phyloP scores from a whole-genome alignment of 2,797 vertebrate genomes.

The Danio tinwini region DNA sequence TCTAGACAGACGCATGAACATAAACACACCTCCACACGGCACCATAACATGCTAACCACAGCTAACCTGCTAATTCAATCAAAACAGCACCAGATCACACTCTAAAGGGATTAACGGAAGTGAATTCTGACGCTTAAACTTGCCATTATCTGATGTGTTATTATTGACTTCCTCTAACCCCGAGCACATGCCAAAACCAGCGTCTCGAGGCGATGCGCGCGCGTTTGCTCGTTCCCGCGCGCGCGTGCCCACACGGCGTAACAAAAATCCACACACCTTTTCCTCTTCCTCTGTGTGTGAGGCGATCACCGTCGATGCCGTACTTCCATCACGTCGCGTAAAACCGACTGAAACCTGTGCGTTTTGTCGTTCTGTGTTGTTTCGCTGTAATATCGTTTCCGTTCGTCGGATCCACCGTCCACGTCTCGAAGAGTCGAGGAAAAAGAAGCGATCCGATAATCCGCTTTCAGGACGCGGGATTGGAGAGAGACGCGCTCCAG shows the following conservation, averaged over 20 bases:
- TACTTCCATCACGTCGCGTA: neutral
- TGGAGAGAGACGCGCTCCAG: constrained; percentile 13
- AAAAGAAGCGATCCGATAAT: constrained; percentile 23
- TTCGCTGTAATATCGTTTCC: neutral
- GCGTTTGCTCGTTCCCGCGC: neutral
- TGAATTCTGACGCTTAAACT: neutral
- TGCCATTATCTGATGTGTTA: neutral
- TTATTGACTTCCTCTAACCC: neutral
- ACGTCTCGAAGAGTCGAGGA: constrained; percentile 28
- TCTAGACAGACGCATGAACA: constrained; percentile 5
- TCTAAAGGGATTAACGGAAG: neutral
- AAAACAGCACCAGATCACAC: neutral
- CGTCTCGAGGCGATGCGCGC: constrained; percentile 16
- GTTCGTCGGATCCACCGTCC: constrained; percentile 20
- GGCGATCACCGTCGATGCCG: constrained; percentile 23
- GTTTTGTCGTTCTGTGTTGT: neutral
- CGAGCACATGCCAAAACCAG: constrained; percentile 12
- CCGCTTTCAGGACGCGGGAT: constrained; percentile 31
- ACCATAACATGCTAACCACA: constrained; percentile 2
- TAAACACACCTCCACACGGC: constrained; percentile 15
- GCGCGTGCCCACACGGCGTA: neutral
- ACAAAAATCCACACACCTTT: constrained; percentile 35
- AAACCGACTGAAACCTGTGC: neutral
- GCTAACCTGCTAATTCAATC: constrained; percentile 31
- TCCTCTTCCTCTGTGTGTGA: constrained; percentile 25